These are phyloP conservation scores for Drosophila flavopinicola DNA, from an alignment of 2,888 invertebrate species.

Conservation along the genomic window DNA sequence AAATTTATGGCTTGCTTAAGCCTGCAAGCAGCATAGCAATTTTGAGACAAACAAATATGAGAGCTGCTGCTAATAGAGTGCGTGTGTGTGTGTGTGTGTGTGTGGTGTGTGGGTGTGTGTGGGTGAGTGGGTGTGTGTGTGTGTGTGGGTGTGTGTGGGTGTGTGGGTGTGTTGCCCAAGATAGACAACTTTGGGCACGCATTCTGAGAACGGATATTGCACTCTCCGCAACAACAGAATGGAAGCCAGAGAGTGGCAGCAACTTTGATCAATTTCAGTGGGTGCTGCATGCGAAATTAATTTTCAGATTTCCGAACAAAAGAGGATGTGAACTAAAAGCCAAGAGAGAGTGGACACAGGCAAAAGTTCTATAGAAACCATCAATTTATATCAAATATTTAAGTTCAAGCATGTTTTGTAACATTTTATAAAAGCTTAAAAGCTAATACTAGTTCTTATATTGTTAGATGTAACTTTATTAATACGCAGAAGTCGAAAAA, in stretches of 20 bases:
- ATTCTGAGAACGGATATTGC: slow-evolving; percentile 18
- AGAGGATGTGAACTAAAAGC: neutral
- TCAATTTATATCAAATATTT: too few relatives aligned
- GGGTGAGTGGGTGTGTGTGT: too few relatives aligned
- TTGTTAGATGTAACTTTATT: too few relatives aligned
- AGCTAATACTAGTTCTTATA: too few relatives aligned
- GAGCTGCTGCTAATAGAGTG: slow-evolving; percentile 21
- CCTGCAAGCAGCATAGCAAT: neutral
- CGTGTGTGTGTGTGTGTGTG: neutral
- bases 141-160: neutral
- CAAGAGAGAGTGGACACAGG: neutral
- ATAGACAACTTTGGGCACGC: neutral
- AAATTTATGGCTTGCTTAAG: slow-evolving; percentile 45
- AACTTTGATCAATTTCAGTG: neutral
- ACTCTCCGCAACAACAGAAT: neutral
- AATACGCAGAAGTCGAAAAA: too few relatives aligned
- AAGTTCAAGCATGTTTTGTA: too few relatives aligned
- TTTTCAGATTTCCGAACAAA: neutral
- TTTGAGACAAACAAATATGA: slow-evolving; percentile 17
- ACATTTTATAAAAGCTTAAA: too few relatives aligned
- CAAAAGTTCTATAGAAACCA: neutral
- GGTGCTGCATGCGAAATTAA: slow-evolving; percentile 8
- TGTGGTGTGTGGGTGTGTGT: too few relatives aligned
- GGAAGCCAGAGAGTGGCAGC: slow-evolving; percentile 1
- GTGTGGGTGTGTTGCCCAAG: neutral